These are phyloP conservation scores for Scatophagus argus DNA, from an alignment of 2,113 vertebrate species.

Conservation along the genomic window DNA sequence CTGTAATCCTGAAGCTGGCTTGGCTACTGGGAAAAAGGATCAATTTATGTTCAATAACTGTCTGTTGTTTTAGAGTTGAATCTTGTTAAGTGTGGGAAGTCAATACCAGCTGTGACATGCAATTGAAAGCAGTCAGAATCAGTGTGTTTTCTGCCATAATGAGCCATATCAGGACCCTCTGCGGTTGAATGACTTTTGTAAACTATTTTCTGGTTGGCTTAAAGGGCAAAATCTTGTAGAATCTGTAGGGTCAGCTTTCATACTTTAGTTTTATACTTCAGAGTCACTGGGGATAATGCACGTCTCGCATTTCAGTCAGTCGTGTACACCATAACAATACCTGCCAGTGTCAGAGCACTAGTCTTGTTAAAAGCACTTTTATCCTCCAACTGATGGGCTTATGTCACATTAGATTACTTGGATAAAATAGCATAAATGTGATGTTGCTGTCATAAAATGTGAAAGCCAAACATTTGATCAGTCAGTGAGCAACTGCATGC, in stretches of 20 bases:
- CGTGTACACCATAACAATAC: not conserved
- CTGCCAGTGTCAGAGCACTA: not conserved
- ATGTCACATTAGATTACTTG: slow-evolving; percentile 8
- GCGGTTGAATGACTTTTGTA: not conserved
- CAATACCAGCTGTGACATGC: not conserved
- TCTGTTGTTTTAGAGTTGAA: not conserved
- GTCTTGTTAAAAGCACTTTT: not conserved
- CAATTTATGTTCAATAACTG: slow-evolving; percentile 11
- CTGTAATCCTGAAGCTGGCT: not conserved
- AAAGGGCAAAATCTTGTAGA: not conserved
- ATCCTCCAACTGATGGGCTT: not conserved
- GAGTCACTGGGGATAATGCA: not conserved
- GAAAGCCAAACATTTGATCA: slow-evolving; percentile 35
- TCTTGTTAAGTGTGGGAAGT: slow-evolving; percentile 8
- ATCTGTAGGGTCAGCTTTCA: not conserved
- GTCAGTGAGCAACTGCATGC: not conserved
- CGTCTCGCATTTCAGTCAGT: slow-evolving; percentile 23
- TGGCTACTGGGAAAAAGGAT: not conserved
- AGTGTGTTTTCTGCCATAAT: not conserved
- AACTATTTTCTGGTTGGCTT: not conserved
- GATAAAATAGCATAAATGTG: slow-evolving; percentile 22
- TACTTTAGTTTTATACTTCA: slow-evolving; percentile 3
- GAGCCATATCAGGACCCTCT: not conserved
- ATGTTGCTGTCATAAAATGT: slow-evolving; percentile 9
- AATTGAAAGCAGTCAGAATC: not conserved